Base-by-base conservation (phyloP, 2,888 invertebrate species). In the Punctoribates punctum region DNA sequence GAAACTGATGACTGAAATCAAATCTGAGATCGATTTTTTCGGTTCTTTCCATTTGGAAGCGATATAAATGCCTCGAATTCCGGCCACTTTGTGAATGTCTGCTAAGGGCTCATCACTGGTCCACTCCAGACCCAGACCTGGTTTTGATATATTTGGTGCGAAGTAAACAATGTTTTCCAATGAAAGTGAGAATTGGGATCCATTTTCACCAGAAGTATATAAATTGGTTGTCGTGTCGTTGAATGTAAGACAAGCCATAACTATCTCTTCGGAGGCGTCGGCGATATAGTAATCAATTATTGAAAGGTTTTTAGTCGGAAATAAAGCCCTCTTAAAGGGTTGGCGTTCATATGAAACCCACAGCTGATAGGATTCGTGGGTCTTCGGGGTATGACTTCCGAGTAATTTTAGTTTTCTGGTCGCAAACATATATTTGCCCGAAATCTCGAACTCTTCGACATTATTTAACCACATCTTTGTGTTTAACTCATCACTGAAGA, bases 1-100 rank as follows among this genome's bases (percentile, higher is more conserved):
- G 83, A 89, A 94, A 0, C 93, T 91, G 75, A 95, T 93, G 74
- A 91, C 83, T 0, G 93, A 91, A 0, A 89, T 86, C 72, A 94
- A 86, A 83, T 93, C 89, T 0, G 87, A 85, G 81, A 88, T 88
- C 0, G 86, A 84, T 38, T 86, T 85, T n/a, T 73, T 73, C 13
- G 76, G 74, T 73, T 80, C 80, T 11, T 80, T 80, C 0, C 94
- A 88, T 82, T 90, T 89, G 0, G 93, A 93, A 0, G 93, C 94
- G 79, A 96, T 93, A 85, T 93, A 95, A 80, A 95, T 91, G 0
- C 95, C 95, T 65, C 90, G 87, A 73, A 95, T 85, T 0, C 94
- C 94, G 83, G 92, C 90, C 0, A 96, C 92, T 82, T 90, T 91
- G 84, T 94, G 93, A 0, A 95, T 85, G 83, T 95, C 95, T 1